A percentile compares a stretch with the other conserved stretches of the same genome.
Evolutionary conservation across 2,888 invertebrate genomes (phyloP).

Genomic region (Hydraecia micacea): DNA sequence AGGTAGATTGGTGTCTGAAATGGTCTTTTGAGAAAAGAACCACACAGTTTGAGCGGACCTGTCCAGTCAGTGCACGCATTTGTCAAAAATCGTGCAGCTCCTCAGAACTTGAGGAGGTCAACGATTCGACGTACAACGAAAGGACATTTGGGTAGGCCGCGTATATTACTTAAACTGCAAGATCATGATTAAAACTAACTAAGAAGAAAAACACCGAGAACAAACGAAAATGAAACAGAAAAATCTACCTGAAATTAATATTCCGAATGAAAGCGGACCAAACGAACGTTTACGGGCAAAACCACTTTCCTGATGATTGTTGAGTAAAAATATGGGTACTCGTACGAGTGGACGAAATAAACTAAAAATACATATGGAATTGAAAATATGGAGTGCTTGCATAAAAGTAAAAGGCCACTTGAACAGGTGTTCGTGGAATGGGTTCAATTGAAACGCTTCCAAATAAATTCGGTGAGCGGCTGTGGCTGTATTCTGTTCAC

Average conservation of each 20-base stretch:
- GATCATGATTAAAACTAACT: too few relatives aligned
- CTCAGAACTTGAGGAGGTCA: too few relatives aligned
- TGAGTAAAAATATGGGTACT: slow-evolving; percentile 3
- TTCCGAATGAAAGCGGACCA: not conserved
- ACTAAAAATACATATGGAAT: slow-evolving; percentile 25
- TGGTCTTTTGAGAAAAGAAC: too few relatives aligned
- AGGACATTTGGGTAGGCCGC: too few relatives aligned
- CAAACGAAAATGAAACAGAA: not conserved
- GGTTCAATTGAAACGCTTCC: slow-evolving; percentile 41
- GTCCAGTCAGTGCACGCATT: too few relatives aligned
- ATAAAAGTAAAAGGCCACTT: slow-evolving; percentile 46
- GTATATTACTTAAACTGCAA: too few relatives aligned
- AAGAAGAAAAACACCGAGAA: too few relatives aligned
- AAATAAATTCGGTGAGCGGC: slow-evolving; percentile 49
- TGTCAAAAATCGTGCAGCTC: too few relatives aligned
- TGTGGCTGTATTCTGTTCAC: not conserved
- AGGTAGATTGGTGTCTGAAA: too few relatives aligned
- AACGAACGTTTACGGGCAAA: slow-evolving; percentile 1
- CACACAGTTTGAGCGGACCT: too few relatives aligned
- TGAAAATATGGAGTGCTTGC: slow-evolving; percentile 41
- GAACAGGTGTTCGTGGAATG: slow-evolving; percentile 46
- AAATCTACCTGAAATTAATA: slow-evolving; percentile 4
- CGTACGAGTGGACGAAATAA: not conserved
- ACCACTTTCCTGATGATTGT: slow-evolving; percentile 31
- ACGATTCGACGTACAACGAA: too few relatives aligned